Base-by-base conservation (phyloP, 2,888 invertebrate genomes). In the Labia minor region DNA sequence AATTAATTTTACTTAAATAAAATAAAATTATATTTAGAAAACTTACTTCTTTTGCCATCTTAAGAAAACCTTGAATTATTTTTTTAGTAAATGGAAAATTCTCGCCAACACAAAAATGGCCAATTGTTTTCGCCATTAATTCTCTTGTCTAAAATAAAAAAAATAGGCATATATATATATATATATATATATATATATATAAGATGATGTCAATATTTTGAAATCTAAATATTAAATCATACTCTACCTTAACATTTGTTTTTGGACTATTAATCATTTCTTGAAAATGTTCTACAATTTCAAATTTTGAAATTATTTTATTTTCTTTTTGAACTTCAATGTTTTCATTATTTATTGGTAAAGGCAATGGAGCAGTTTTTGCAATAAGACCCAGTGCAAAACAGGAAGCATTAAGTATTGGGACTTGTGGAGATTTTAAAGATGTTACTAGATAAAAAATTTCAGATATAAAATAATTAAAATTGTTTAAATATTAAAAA, bases 41-140 rank as follows among this genome's bases (percentile, higher is more conserved):
- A 26, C 80, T 79, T 75, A 88, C 90, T 77, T 89, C 86, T 78
- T 88, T 90, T 63, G 89, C 86, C 74, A 88, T 85, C 68, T 86
- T 83, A 69, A 94, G 78, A 72, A 95, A 86, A 68, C 87, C 88
- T 71, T 88, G 83, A 16, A 92, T 82, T 70, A 91, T 86, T 68
- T 85, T 82, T 73, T 85, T 83, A 0, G 87, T 84, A 71, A 88
- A 86, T 20, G 87, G 85, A 72, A 90, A 85, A 66, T 83, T 80
- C 76, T 94, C 93, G 0, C 94, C 94, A 65, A 93, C 85, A 73
- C 92, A 92, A 71, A 95, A 76, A 72, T 88, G 81, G 0, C 94
- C 94, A 37, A 92, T 77, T 66, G 91, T 86, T 71, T 83, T 83
- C 3, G 90, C 85, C 26, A 92, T 87, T 73, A 85, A 86, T 75